These are phyloP conservation scores for Diphyllodes magnificus DNA, from an alignment of 2,113 vertebrate species.

Conservation along the genomic window DNA sequence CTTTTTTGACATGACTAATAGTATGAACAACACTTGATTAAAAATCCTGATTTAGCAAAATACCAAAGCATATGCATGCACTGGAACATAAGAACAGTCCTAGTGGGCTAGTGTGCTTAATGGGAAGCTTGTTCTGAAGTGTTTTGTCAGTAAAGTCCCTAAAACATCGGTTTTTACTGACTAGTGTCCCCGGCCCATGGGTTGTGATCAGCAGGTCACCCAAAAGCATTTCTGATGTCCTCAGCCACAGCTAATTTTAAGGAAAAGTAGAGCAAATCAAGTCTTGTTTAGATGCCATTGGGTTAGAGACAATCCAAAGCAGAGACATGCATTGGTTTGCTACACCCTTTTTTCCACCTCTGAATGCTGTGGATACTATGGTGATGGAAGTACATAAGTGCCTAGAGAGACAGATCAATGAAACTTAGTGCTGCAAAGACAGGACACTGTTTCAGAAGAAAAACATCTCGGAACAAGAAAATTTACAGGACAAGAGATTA, in stretches of 20 bases:
- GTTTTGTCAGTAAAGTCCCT: neutral
- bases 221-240: neutral
- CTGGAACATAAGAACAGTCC: neutral
- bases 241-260: neutral
- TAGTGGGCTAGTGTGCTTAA: neutral
- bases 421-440: neutral
- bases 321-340: neutral
- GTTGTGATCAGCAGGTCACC: neutral
- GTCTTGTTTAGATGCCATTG: neutral
- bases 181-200: neutral
- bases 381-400: neutral
- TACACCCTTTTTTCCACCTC: neutral
- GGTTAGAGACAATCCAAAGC: neutral
- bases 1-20: neutral
- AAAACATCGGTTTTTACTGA: neutral
- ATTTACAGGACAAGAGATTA: neutral
- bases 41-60: conserved; percentile 10
- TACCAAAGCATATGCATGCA: neutral
- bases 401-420: neutral
- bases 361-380: neutral
- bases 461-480: neutral
- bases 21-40: neutral
- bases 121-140: neutral
- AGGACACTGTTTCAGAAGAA: neutral
- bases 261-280: neutral